These are phyloP conservation scores for Paedocypris sp. DNA, from an alignment of 2,113 vertebrate genomes.

Conservation along the genomic window DNA sequence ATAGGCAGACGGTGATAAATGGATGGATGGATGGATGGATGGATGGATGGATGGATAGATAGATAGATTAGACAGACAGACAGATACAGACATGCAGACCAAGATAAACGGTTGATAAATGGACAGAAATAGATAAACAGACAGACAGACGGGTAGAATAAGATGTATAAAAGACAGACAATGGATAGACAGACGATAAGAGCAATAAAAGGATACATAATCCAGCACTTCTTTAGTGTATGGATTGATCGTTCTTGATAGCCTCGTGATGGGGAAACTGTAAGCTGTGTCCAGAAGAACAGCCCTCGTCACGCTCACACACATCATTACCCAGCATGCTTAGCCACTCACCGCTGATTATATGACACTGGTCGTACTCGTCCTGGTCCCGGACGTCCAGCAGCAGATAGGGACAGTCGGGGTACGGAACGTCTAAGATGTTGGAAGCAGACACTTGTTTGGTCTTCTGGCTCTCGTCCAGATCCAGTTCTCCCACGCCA, in stretches of 20 bases:
- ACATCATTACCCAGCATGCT: too few species aligned
- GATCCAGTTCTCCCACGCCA: conserved; percentile 81
- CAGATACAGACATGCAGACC: too few species aligned
- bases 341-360: conserved; percentile 74
- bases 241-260: conserved; percentile 86
- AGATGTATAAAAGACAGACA: too few species aligned
- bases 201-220: conserved; percentile 83
- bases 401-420: conserved; percentile 86
- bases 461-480: conserved; percentile 56
- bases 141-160: too few species aligned
- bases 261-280: conserved; percentile 74
- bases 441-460: conserved; percentile 15
- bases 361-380: conserved; percentile 76
- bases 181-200: too few species aligned
- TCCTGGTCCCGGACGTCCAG: conserved; percentile 82
- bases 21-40: too few species aligned
- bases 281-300: conserved; percentile 61
- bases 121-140: too few species aligned
- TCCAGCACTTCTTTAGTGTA: conserved; percentile 78
- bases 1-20: too few species aligned
- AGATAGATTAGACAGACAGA: too few species aligned
- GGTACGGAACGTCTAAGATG: conserved; percentile 62
- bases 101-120: too few species aligned
- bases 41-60: too few species aligned
- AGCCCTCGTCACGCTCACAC: background rate